Evolutionary conservation across 2,113 vertebrate genomes (phyloP), one percentile per base, ranked within the genome.

Genomic region (Lota lota): DNA sequence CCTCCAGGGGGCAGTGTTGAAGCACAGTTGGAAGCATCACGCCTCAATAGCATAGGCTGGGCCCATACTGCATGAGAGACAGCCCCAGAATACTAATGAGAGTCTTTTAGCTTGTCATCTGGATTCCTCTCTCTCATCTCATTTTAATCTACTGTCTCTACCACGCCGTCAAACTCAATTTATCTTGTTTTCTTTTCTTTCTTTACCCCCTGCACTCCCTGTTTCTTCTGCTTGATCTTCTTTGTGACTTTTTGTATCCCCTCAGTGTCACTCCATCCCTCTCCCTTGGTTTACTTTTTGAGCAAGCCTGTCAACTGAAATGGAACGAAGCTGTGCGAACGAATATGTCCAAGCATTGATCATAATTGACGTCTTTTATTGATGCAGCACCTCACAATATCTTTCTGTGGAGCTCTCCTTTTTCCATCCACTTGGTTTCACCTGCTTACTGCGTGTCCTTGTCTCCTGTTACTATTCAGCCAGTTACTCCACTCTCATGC

Each of bases 41-140:
- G 15, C 21, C 20, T 10, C 24, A 0, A 61, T 74, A 69, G 68
- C 77, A 72, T 67, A 0, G 68, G 57, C 67, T 68, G 57, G 40
- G 40, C 78, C 73, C 51, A 24, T 90, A 89, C 89, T 92, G 91
- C 91, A 92, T 87, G 88, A 74, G 72, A 88, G 88, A 85, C 79
- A 64, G 65, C 85, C 79, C 71, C 69, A 40, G 91, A 90, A 93
- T 93, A 93, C 90, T 84, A 92, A 92, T 92, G 85, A 79, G 72
- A 68, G 22, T 57, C 18, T 73, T 58, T 66, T 36, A 11, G 56
- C 54, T 1, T 22, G 50, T 47, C n/a, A 63, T 78, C 33, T 36
- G 56, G 79, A 47, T 73, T 20, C 63, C 56, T 83, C 75, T 59
- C 67, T 73, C 63, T 77, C 60, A 82, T 80, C 79, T 85, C 81